Percentiles rank a stretch among this genome's conserved stretches.
These are phyloP conservation scores for Julus scandinavius DNA, from an alignment of 2,888 invertebrate genomes.

Conservation along the genomic window DNA sequence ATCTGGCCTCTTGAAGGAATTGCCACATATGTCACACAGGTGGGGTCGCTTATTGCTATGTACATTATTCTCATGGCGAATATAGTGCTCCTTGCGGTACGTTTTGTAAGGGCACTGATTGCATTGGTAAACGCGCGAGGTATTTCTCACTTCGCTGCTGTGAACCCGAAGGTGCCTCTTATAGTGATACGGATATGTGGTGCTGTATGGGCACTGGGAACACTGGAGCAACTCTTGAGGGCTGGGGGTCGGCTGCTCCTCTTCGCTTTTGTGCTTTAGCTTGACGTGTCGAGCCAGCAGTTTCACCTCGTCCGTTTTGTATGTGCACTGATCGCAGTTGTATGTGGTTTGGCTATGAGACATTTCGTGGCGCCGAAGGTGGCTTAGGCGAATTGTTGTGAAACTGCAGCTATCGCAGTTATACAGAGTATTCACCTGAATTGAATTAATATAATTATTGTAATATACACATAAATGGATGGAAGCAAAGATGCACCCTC, in stretches of 20 bases:
- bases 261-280: conserved; percentile 61
- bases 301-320: conserved; percentile 63
- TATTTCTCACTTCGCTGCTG: conserved; percentile 56
- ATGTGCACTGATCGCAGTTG: conserved; percentile 63
- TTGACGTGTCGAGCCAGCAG: conserved; percentile 62
- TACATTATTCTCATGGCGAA: conserved; percentile 67
- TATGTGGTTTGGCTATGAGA: conserved; percentile 62
- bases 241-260: conserved; percentile 50
- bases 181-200: conserved; percentile 61
- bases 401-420: conserved; percentile 53
- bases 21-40: conserved; percentile 70
- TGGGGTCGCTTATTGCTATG: conserved; percentile 69
- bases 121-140: conserved; percentile 62
- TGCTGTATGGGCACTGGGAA: conserved; percentile 63
- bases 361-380: conserved; percentile 65
- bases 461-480: conserved; percentile 59
- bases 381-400: conserved; percentile 64
- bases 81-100: conserved; percentile 65
- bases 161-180: conserved; percentile 63
- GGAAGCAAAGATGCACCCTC: background rate
- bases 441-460: conserved; percentile 23
- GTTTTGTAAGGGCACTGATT: conserved; percentile 66
- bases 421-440: conserved; percentile 61
- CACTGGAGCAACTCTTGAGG: conserved; percentile 59
- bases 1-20: conserved; percentile 70